phyloP scores from a whole-genome alignment of 2,113 vertebrate genomes.

The Oenanthe melanoleuca region DNA sequence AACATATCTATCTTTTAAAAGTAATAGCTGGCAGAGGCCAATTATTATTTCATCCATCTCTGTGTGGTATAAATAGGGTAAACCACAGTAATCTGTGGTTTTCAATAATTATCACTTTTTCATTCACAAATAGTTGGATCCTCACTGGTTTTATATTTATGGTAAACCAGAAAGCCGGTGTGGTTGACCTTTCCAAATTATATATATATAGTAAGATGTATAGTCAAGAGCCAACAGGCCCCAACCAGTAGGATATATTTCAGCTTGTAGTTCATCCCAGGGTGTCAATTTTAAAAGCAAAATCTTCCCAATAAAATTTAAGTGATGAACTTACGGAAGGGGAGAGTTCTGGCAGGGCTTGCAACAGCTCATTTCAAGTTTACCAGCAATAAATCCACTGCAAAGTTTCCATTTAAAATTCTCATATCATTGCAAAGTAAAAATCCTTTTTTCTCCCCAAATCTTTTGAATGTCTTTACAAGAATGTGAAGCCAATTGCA shows the following conservation, averaged over 20 bases:
- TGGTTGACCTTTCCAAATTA: conserved; percentile 55
- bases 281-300: conserved; percentile 36
- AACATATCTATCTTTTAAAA: conserved; percentile 46
- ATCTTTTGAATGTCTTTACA: conserved; percentile 48
- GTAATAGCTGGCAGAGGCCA: conserved; percentile 42
- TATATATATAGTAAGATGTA: not conserved
- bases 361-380: not conserved
- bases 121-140: conserved; percentile 64
- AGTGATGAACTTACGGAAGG: not conserved
- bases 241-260: not conserved
- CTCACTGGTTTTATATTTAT: conserved; percentile 61
- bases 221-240: not conserved
- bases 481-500: conserved; percentile 64
- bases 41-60: conserved; percentile 59
- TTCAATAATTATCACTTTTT: conserved; percentile 62
- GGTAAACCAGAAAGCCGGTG: conserved; percentile 18
- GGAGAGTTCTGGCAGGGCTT: not conserved
- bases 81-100: conserved; percentile 42
- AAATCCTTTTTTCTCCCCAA: not conserved
- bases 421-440: not conserved
- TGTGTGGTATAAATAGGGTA: conserved; percentile 53
- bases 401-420: conserved; percentile 8
- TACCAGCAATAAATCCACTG: not conserved
- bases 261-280: not conserved
- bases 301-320: conserved; percentile 19